A percentile compares a stretch with the other conserved stretches of the same genome.
These are phyloP conservation scores for Myxocyprinus asiaticus DNA, from an alignment of 2,113 vertebrate species.

Conservation along the genomic window DNA sequence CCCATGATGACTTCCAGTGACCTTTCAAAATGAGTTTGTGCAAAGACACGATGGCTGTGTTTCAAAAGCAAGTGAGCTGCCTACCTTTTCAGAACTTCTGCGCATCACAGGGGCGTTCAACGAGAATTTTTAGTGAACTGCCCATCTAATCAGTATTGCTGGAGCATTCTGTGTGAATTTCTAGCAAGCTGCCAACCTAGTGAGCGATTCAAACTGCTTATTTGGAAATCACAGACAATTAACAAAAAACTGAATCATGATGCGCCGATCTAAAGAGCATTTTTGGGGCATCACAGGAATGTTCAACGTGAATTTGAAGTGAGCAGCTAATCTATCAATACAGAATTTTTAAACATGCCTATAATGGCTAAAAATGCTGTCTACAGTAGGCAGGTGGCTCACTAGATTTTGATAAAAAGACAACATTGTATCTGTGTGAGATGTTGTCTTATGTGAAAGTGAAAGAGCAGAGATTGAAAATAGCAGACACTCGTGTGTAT, in stretches of 20 bases:
- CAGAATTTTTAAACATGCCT: too few species aligned
- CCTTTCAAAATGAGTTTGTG: neutral
- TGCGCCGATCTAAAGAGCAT: neutral
- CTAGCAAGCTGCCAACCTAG: too few species aligned
- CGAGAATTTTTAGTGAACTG: too few species aligned
- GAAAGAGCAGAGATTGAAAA: conserved; percentile 55
- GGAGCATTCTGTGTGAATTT: too few species aligned
- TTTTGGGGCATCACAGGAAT: neutral
- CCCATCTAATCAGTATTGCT: too few species aligned
- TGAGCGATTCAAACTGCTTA: too few species aligned
- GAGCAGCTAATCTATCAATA: too few species aligned
- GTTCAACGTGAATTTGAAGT: too few species aligned
- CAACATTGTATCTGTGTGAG: neutral
- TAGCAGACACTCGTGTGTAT: conserved; percentile 33
- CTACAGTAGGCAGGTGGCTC: neutral
- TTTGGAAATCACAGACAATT: too few species aligned
- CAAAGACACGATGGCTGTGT: neutral
- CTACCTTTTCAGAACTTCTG: neutral
- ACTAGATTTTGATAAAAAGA: neutral
- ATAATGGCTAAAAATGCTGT: too few species aligned
- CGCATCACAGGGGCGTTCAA: neutral
- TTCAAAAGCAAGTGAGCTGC: neutral
- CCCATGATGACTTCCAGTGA: neutral
- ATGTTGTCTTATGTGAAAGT: neutral
- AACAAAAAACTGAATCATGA: too few species aligned